These are phyloP conservation scores for Prietella phreatophila DNA, from an alignment of 2,113 vertebrate genomes.

Conservation along the genomic window DNA sequence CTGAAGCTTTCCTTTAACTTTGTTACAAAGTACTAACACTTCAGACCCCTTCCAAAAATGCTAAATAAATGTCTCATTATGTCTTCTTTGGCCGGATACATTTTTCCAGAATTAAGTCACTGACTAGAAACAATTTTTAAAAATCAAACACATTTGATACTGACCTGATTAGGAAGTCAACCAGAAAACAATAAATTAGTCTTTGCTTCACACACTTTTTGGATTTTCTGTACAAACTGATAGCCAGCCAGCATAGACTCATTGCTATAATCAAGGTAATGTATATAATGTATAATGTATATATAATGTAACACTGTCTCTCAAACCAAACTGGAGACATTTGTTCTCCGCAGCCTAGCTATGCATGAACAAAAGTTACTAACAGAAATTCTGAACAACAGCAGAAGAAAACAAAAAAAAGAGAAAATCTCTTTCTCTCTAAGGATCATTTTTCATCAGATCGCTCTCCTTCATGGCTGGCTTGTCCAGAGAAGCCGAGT, in stretches of 20 bases:
- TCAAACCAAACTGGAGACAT: background rate
- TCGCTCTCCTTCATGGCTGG: slow-evolving; percentile 62
- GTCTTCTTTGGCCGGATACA: background rate
- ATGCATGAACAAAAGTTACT: slow-evolving; percentile 25
- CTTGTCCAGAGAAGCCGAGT: slow-evolving; percentile 61
- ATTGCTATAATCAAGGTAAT: background rate
- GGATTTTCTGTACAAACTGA: background rate
- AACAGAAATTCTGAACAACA: slow-evolving; percentile 19
- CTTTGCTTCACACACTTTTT: background rate
- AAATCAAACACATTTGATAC: background rate
- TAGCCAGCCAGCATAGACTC: no score
- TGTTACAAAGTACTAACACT: background rate
- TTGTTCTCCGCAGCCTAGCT: background rate
- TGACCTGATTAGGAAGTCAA: no score
- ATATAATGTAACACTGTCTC: background rate
- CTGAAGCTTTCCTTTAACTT: background rate
- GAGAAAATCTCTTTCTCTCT: slow-evolving; percentile 39
- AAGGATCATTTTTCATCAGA: slow-evolving; percentile 68
- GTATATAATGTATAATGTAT: no score
- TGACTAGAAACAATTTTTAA: background rate
- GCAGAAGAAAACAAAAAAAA: background rate
- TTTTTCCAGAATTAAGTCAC: background rate
- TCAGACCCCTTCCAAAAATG: background rate
- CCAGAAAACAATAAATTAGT: background rate
- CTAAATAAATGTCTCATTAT: background rate